phyloP scores from a whole-genome alignment of 2,113 vertebrate species.

The Scolopax mira region DNA sequence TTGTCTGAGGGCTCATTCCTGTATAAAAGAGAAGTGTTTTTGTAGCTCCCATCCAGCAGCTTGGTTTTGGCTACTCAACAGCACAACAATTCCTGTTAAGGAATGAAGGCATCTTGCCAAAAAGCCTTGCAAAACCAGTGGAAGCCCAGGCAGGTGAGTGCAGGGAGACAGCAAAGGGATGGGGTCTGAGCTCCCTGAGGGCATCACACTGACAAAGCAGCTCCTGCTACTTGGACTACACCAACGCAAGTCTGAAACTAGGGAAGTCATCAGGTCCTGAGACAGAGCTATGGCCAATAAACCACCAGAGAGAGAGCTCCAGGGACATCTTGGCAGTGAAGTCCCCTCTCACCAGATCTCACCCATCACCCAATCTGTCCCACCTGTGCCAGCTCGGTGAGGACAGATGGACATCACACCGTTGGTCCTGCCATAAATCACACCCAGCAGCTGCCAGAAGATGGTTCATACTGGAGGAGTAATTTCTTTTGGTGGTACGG shows the following conservation, averaged over 20 bases:
- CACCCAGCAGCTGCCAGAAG: not conserved
- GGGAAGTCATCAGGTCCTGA: not conserved
- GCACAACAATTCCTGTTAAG: not conserved
- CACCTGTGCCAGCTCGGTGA: not conserved
- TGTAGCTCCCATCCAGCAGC: not conserved
- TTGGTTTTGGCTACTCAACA: not conserved
- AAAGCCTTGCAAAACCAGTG: not conserved
- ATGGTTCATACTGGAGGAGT: not conserved
- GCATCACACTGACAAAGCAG: not conserved
- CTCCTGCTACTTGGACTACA: not conserved
- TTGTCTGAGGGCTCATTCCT: not conserved
- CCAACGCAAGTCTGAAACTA: fast-evolving
- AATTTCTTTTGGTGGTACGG: not conserved
- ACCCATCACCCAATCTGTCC: not conserved
- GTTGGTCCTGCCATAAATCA: not conserved
- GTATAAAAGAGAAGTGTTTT: not conserved
- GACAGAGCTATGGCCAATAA: not conserved
- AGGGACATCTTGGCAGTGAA: not conserved
- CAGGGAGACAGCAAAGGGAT: not conserved
- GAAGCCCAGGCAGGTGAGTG: not conserved
- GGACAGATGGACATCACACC: fast-evolving
- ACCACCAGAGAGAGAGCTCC: not conserved
- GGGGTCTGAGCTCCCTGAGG: not conserved
- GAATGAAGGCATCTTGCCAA: not conserved
- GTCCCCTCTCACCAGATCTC: not conserved